Conservation (phyloP, 2,888 invertebrate genomes). For the Noctua fimbriata region DNA sequence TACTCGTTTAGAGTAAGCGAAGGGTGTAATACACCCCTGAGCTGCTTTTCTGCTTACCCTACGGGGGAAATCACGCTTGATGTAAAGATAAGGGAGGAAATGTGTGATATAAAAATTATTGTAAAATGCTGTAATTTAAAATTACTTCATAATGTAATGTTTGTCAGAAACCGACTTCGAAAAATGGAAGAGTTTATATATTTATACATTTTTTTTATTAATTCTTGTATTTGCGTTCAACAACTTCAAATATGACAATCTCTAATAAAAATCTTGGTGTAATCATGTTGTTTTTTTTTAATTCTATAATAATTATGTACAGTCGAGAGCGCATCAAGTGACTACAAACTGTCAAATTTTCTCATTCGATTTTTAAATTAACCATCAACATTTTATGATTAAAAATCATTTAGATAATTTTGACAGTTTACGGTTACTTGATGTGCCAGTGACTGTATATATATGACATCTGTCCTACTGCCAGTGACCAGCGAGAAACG, state of each 20-base stretch:
- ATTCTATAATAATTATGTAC: too few species aligned
- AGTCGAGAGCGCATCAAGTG: too few species aligned
- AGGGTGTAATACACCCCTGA: neutral
- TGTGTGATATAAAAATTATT: conserved; percentile 20
- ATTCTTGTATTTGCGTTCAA: conserved; percentile 7
- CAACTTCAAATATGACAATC: conserved; percentile 27
- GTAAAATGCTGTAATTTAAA: conserved; percentile 10
- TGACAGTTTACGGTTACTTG: too few species aligned
- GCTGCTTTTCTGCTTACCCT: neutral
- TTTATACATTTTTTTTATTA: too few species aligned
- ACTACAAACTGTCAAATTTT: too few species aligned
- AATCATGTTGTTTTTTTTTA: neutral
- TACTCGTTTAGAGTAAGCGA: too few species aligned
- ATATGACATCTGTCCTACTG: neutral
- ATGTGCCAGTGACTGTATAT: too few species aligned
- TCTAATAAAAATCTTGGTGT: conserved; percentile 35
- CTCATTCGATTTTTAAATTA: too few species aligned
- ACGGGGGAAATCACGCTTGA: neutral
- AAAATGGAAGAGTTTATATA: neutral
- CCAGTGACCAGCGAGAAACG: neutral
- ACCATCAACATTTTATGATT: too few species aligned
- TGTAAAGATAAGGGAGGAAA: neutral
- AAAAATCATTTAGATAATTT: too few species aligned
- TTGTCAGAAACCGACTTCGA: neutral
- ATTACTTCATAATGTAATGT: conserved; percentile 5